phyloP scores from a whole-genome alignment of 1,140 invertebrate species.

The Panulirus ornatus region DNA sequence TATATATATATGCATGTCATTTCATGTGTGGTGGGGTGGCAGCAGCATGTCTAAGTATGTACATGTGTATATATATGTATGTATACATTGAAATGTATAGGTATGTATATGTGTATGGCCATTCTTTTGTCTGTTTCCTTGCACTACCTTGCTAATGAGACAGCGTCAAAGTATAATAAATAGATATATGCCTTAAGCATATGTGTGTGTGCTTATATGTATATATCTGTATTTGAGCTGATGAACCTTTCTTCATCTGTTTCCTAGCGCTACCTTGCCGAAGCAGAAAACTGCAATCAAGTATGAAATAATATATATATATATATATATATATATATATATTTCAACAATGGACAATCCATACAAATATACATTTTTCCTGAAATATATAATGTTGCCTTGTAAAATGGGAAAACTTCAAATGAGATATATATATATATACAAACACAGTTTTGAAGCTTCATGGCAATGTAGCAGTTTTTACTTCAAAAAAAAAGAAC shows the following conservation, averaged over 20 bases:
- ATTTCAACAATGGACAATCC: background rate
- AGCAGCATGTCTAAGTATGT: background rate
- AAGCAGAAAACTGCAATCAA: too few species aligned
- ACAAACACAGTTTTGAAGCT: background rate
- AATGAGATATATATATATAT: conserved; percentile 25
- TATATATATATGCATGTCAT: conserved; percentile 11
- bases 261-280: background rate
- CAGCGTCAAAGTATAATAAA: background rate
- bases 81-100: too few species aligned
- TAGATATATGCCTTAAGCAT: background rate
- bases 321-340: too few species aligned
- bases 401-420: background rate
- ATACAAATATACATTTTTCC: background rate
- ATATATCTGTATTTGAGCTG: background rate
- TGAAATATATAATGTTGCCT: background rate
- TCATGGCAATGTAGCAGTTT: too few species aligned
- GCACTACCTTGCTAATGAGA: background rate
- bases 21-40: too few species aligned
- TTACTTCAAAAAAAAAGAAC: too few species aligned
- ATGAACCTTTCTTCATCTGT: background rate
- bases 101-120: background rate
- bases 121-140: background rate
- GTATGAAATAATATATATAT: too few species aligned
- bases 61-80: background rate
- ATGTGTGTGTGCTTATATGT: conserved; percentile 40